These are phyloP conservation scores for Euspilapteryx auroguttella DNA, from an alignment of 2,888 invertebrate species.

Conservation along the genomic window DNA sequence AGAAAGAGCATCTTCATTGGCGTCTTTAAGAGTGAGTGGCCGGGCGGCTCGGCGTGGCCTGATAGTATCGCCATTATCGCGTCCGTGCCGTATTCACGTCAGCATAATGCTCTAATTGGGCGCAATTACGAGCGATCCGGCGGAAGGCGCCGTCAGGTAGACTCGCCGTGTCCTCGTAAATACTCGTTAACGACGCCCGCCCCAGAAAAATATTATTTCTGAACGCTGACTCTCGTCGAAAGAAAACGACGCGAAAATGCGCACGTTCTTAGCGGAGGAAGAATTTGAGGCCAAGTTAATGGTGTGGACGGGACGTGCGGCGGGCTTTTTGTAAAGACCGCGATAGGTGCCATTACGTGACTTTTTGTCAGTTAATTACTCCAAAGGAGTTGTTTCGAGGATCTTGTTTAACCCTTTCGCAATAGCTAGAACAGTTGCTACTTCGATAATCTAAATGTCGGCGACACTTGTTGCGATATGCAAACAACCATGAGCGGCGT, in stretches of 20 bases:
- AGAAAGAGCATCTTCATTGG: conserved; percentile 13
- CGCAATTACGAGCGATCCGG: conserved; percentile 51
- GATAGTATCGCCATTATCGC: conserved; percentile 54
- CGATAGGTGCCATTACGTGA: conserved; percentile 28
- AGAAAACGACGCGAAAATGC: conserved; percentile 38
- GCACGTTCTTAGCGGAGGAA: conserved; percentile 34
- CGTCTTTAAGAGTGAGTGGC: background rate
- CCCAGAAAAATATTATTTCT: conserved; percentile 53
- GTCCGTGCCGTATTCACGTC: conserved; percentile 54
- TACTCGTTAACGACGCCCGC: conserved; percentile 51
- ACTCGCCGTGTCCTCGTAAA: conserved; percentile 50
- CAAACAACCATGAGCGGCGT: too few relatives aligned
- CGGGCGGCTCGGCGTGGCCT: conserved; percentile 12
- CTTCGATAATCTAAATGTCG: too few relatives aligned
- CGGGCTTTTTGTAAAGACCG: conserved; percentile 24
- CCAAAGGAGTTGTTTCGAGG: too few relatives aligned
- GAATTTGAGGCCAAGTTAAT: conserved; percentile 39
- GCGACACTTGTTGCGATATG: too few relatives aligned
- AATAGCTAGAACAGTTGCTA: too few relatives aligned
- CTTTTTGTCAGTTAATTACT: conserved; percentile 17
- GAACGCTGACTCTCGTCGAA: conserved; percentile 33
- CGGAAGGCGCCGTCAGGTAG: conserved; percentile 51
- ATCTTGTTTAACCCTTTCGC: too few relatives aligned
- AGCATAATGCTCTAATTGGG: conserved; percentile 60
- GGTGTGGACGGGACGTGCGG: conserved; percentile 27